phyloP scores from a whole-genome alignment of 2,888 invertebrate genomes.

The Drosophila paramelanica region DNA sequence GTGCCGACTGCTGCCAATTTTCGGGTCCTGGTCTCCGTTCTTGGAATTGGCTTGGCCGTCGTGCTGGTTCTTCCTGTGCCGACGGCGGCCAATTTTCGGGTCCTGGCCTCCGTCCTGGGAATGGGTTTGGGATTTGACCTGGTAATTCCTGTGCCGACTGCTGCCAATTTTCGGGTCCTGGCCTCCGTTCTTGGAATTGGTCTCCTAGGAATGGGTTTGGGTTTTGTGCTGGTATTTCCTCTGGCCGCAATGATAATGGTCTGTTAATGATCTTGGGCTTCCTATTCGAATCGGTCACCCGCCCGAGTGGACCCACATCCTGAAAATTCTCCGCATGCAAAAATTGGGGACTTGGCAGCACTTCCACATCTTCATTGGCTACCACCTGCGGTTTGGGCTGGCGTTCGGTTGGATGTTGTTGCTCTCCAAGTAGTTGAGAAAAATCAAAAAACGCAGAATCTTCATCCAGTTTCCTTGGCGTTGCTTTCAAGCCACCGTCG shows the following conservation, averaged over 20 bases:
- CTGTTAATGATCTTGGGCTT: conserved; percentile 39
- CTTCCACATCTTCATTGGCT: neutral
- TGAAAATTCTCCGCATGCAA: conserved; percentile 11
- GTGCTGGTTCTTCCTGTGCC: too few species aligned
- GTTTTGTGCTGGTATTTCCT: neutral
- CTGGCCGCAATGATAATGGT: conserved; percentile 14
- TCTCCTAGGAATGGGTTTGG: neutral
- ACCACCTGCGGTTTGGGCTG: conserved; percentile 1
- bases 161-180: too few species aligned
- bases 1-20: too few species aligned
- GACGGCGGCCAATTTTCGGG: too few species aligned
- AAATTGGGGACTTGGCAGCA: neutral
- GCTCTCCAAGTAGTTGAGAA: conserved; percentile 24
- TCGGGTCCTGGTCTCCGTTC: too few species aligned
- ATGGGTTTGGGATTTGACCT: too few species aligned
- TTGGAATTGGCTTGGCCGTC: too few species aligned
- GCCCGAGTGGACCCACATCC: conserved; percentile 19
- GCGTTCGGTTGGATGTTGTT: conserved; percentile 4
- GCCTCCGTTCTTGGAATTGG: neutral
- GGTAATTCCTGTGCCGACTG: too few species aligned
- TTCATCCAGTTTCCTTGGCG: conserved; percentile 11
- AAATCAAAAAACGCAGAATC: conserved; percentile 39
- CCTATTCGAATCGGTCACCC: neutral
- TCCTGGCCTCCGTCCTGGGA: too few species aligned
- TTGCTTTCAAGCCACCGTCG: neutral